Percentiles rank a stretch among this genome's conserved stretches.
These are phyloP conservation scores for Hirundichthys speculiger DNA, from an alignment of 2,113 vertebrate species.

Conservation along the genomic window DNA sequence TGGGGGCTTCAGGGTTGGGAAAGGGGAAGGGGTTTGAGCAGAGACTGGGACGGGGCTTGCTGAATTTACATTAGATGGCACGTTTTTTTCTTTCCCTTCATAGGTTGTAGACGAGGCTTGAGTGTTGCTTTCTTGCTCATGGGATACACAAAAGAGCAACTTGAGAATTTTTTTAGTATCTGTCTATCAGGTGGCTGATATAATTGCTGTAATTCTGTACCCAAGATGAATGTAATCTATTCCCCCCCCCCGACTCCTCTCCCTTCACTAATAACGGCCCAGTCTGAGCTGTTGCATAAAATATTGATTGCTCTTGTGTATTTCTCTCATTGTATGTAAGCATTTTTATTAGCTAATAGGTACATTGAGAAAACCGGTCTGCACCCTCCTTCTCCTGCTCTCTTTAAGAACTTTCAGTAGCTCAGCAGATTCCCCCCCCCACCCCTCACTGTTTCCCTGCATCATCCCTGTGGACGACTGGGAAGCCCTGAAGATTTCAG, in stretches of 20 bases:
- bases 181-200: slow-evolving; percentile 43
- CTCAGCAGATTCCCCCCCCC: slow-evolving; percentile 67
- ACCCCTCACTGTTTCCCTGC: slow-evolving; percentile 53
- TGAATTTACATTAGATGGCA: slow-evolving; percentile 65
- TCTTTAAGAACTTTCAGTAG: slow-evolving; percentile 62
- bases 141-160: slow-evolving; percentile 46
- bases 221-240: slow-evolving; percentile 65
- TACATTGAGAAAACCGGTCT: slow-evolving; percentile 58
- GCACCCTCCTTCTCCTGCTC: slow-evolving; percentile 16
- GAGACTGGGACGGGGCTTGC: slow-evolving; percentile 40
- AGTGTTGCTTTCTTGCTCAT: slow-evolving; percentile 18
- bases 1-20: slow-evolving; percentile 61
- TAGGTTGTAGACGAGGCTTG: slow-evolving; percentile 9
- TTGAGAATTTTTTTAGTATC: slow-evolving; percentile 39
- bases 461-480: slow-evolving; percentile 64
- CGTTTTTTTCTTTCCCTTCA: slow-evolving; percentile 24
- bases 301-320: slow-evolving; percentile 80
- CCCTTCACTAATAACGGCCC: slow-evolving; percentile 42
- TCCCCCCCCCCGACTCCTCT: slow-evolving; percentile 54
- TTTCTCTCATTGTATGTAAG: slow-evolving; percentile 79
- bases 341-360: slow-evolving; percentile 79
- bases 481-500: slow-evolving; percentile 48
- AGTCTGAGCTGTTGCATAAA: slow-evolving; percentile 73
- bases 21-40: slow-evolving; percentile 70
- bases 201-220: slow-evolving; percentile 51